Evolutionary conservation across 2,113 vertebrate species (phyloP), one percentile per base, ranked within the genome.

Genomic region (Nibea coibor): DNA sequence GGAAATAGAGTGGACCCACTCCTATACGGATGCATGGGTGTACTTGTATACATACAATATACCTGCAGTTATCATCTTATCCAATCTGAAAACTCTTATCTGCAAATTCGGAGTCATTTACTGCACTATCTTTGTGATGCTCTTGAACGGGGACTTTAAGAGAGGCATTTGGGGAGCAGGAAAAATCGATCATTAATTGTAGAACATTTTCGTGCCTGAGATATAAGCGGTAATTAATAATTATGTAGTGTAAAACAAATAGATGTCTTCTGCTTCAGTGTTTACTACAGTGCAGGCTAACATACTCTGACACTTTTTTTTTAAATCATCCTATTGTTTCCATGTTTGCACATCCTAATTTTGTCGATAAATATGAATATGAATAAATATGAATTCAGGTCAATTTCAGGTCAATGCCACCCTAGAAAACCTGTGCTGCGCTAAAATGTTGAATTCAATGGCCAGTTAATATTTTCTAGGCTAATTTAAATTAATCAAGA

Each of bases 1-100:
- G 17, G 39, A 67, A 58, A 74, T 19, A 19, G 10, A 63, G 50
- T 17, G 26, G 11, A 19, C 50, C 9, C 1, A 0, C 7, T 59
- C 16, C 50, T 53, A 70, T 74, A 42, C 39, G 53, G 59, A 87
- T 68, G 66, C 64, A 71, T 65, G 5, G 5, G 3, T 10, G 12
- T 53, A 24, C 22, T 63, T 68, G 4, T 15, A 59, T 61, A 22
- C 19, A 50, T 35, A 67, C 45, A 59, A 31, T 70, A 71, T n/a
- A 87, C 35, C 76, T 70, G 50, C 76, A 61, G 82, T 82, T 90
- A 85, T 91, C 86, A 71, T 81, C 61, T 42, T 64, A 65, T 75
- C 65, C 69, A 82, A 86, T 92, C 88, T 82, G 75, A 75, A 58
- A 53, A 68, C 31, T 24, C 72, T 90, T 89, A 88, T 92, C 84